A percentile compares a stretch with the other conserved stretches of the same genome.
phyloP scores from a whole-genome alignment of 2,888 invertebrate species.

The Xylota sylvarum region DNA sequence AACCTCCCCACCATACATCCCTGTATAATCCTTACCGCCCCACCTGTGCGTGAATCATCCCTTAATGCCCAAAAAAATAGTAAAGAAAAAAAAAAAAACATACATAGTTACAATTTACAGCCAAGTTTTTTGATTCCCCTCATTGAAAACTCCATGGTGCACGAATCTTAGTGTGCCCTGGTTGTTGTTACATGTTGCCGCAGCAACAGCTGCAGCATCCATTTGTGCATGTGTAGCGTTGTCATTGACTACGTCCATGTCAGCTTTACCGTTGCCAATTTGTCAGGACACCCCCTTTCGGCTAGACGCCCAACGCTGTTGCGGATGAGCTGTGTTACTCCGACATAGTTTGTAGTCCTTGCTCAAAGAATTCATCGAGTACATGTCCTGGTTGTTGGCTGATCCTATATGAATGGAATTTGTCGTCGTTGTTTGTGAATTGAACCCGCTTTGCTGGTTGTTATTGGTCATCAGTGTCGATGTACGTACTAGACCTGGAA shows the following conservation, averaged over 20 bases:
- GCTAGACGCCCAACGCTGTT: constrained; percentile 78
- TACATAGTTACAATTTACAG: constrained; percentile 78
- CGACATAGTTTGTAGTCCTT: constrained; percentile 77
- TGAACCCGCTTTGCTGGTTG: constrained; percentile 76
- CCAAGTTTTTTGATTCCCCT: constrained; percentile 81
- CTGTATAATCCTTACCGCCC: neutral
- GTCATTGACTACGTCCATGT: constrained; percentile 48
- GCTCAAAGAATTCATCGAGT: constrained; percentile 79
- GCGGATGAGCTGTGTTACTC: constrained; percentile 72
- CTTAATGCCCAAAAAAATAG: neutral
- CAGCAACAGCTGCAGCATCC: constrained; percentile 5
- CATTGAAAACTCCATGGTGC: constrained; percentile 53
- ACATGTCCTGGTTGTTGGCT: constrained; percentile 69
- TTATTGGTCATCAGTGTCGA: constrained; percentile 79
- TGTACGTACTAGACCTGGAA: constrained; percentile 80
- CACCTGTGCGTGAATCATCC: neutral
- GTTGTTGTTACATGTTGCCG: constrained; percentile 43
- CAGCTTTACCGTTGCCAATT: constrained; percentile 66
- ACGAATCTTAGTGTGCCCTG: constrained; percentile 45
- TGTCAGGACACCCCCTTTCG: constrained; percentile 78
- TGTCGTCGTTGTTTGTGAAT: constrained; percentile 57
- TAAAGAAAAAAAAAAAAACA: no score
- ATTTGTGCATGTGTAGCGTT: constrained; percentile 29
- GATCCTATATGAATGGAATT: constrained; percentile 64
- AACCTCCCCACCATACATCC: constrained; percentile 21